Percentiles rank a stretch among this genome's conserved stretches.
Evolutionary conservation across 1,140 invertebrate species (phyloP).

Genomic region (Drosophila cardini): DNA sequence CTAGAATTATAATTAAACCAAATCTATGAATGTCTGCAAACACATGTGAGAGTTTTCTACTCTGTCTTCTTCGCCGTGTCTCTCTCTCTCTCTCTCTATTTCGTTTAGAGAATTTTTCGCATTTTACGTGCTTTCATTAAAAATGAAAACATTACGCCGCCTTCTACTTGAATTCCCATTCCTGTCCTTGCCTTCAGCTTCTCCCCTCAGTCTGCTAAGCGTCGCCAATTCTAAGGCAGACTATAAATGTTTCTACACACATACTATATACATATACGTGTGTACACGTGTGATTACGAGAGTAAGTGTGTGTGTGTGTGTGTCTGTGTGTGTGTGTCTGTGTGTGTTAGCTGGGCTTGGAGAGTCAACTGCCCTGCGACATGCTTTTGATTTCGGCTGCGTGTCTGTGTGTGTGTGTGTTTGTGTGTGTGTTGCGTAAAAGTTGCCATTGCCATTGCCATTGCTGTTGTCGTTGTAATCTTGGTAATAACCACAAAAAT

Average conservation of each 20-base stretch:
- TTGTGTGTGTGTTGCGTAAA: constrained; percentile 22
- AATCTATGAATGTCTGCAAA: constrained; percentile 71
- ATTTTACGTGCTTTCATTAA: constrained; percentile 84
- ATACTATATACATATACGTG: constrained; percentile 25
- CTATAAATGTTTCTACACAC: constrained; percentile 69
- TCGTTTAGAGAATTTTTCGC: constrained; percentile 67
- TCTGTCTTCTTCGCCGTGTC: not conserved
- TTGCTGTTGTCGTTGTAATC: constrained; percentile 72
- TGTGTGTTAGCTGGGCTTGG: constrained; percentile 15
- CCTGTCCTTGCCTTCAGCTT: not conserved
- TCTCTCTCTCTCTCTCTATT: not conserved
- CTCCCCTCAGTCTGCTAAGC: constrained; percentile 39
- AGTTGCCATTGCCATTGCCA: constrained; percentile 59
- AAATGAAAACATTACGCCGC: constrained; percentile 79
- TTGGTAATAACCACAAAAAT: constrained; percentile 82
- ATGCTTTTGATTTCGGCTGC: constrained; percentile 52
- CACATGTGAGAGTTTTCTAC: constrained; percentile 9
- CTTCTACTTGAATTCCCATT: constrained; percentile 41
- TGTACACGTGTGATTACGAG: constrained; percentile 35
- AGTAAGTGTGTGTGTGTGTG: constrained; percentile 27
- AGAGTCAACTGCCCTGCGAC: constrained; percentile 53
- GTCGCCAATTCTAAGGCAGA: constrained; percentile 74
- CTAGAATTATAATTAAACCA: constrained; percentile 83
- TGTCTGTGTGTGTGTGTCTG: constrained; percentile 22
- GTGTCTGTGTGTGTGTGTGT: constrained; percentile 35